Evolutionary conservation across 2,113 vertebrate species (phyloP), one percentile per base, ranked within the genome.

Genomic region (Corydoras sp.): DNA sequence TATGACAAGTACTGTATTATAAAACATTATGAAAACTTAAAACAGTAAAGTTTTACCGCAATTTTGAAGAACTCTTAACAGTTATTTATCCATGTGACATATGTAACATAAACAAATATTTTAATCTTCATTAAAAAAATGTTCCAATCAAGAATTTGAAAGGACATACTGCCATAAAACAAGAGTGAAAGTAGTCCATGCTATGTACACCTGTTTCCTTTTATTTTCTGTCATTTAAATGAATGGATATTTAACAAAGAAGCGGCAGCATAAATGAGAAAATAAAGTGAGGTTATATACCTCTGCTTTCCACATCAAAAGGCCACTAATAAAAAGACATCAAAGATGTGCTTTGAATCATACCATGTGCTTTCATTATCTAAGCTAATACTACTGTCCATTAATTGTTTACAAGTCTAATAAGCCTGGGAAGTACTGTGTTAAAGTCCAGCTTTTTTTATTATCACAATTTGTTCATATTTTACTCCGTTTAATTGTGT

Each of bases 221-320:
- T 59, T 65, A 60, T 65, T 31, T 24, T 24, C 51, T 43, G 10
- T 11, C 61, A 53, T 67, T 49, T 15, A 8, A 32, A 58, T 62
- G 49, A 55, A 61, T 54, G 69, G 43, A 18, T 62, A 53, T 65
- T 50, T 56, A 65, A 54, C 58, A 67, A 70, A 62, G 63, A 58
- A 51, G 43, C 62, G 48, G 68, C 15, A 30, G 65, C 56, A 56
- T 67, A 51, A 71, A 62, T 35, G n/a, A 71, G 74, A 62, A 76
- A 56, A 60, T 71, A 66, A 76, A 76, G 65, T 72, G 73, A 74
- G 69, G 32, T 60, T 65, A 76, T 69, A 76, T 56, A 51, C 73
- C 73, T 43, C 77, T 73, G 66, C 70, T 79, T 79, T 79, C 66
- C 77, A 79, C 77, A 79, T 79, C 70, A 79, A 79, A 76, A 65